These are phyloP conservation scores for Dryadula phaetusa DNA, from an alignment of 2,888 invertebrate genomes.

Conservation along the genomic window DNA sequence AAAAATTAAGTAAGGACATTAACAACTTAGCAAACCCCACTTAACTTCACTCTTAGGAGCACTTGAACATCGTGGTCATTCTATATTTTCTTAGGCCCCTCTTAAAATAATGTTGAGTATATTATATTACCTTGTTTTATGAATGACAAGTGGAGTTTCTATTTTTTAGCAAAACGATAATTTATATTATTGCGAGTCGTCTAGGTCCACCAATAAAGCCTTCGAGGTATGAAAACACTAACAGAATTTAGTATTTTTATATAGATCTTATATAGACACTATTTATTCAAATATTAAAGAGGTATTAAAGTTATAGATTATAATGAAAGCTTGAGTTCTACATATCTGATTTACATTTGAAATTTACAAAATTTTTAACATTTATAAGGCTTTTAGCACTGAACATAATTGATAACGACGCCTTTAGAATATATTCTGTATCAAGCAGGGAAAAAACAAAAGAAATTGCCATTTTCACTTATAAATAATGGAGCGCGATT, in stretches of 20 bases:
- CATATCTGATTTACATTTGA: neutral
- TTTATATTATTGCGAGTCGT: too few species aligned
- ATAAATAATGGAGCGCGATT: conserved; percentile 35
- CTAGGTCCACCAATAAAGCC: too few species aligned
- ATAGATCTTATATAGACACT: too few species aligned
- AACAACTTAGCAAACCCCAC: neutral
- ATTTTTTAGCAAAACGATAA: neutral
- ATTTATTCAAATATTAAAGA: too few species aligned
- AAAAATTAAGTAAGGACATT: conserved; percentile 10
- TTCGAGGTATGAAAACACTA: too few species aligned
- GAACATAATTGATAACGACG: conserved; percentile 4
- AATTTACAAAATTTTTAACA: neutral
- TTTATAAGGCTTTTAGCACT: neutral
- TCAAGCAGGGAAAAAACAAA: conserved; percentile 16
- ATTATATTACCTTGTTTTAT: conserved; percentile 3
- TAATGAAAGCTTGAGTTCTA: too few species aligned
- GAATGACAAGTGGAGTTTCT: neutral
- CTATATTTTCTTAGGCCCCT: conserved; percentile 15
- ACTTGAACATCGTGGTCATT: neutral
- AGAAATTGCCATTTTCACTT: conserved; percentile 30
- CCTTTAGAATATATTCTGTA: conserved; percentile 4
- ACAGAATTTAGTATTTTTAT: too few species aligned
- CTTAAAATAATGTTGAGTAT: conserved; percentile 7
- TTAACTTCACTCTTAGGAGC: conserved; percentile 1
- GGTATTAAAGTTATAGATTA: too few species aligned